Base-by-base conservation (phyloP, 1,140 invertebrate species). In the Mya arenaria region DNA sequence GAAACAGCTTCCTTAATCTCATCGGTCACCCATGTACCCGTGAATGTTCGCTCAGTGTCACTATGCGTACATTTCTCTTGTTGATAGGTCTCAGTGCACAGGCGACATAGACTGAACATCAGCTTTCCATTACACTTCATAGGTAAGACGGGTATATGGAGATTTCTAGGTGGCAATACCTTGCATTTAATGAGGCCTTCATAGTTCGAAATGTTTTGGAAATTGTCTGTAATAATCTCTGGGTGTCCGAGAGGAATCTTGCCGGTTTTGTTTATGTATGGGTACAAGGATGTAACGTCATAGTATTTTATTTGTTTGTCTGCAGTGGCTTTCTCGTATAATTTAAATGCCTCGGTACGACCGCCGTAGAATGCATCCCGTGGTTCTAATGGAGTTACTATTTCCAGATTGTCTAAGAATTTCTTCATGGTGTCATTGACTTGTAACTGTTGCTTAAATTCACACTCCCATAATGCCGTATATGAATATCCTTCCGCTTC, bases 201-300 rank as follows among this genome's bases (percentile, higher is more conserved):
- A 52, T 71, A 71, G 3, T 52, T 8, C 1, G 44, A 37, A 83
- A 86, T n/a, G 15, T 34, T 25, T 32, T 44, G 30, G 69, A 88
- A 89, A 44, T 89, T 75, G 52, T 88, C 87, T 1, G 89, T 84
- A 4, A 90, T 86, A 32, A 93, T 83, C 55, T 78, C 81, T 10
- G 92, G 92, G 73, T 93, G 90, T 23, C 87, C 89, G 13, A 93
- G 25, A 3, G 92, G 92, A 80, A 87, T 92, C 65, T 85, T 86
- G 0, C 84, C 5, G 89, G 82, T 78, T 32, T 85, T 82, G 36
- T 85, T 77, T 8, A 52, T 39, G 34, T 39, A 80, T 10, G 83
- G 92, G 79, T 93, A 92, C 4, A 93, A 75, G 23, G 86, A 89
- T 28, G 85, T 88, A 60, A 92, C 87, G 74, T 93, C 91, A 2